A percentile compares a stretch with the other conserved stretches of the same genome.
phyloP scores from a whole-genome alignment of 92 coral and sea anemone genomes.

The Parazoanthus atlanticus region DNA sequence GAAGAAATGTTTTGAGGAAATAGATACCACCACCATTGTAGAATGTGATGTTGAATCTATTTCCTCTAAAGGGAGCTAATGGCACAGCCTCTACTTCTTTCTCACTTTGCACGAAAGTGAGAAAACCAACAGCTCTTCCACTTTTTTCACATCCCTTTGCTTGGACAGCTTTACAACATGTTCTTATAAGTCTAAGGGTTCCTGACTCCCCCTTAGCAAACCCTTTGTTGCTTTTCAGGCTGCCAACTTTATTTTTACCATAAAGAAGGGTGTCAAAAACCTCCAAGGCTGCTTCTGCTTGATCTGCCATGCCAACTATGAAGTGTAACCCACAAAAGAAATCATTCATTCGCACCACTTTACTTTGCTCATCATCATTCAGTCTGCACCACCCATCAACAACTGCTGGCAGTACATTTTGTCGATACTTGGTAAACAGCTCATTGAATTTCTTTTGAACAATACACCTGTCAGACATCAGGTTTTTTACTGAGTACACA shows the following conservation, averaged over 20 bases:
- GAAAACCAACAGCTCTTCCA: constrained; percentile 40
- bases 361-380: constrained; percentile 24
- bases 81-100: constrained; percentile 30
- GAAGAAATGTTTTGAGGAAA: constrained; percentile 30
- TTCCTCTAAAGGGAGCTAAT: constrained; percentile 41
- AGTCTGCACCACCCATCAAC: constrained; percentile 33
- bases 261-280: constrained; percentile 40
- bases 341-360: constrained; percentile 33
- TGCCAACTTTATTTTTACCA: constrained; percentile 16
- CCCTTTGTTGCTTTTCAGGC: constrained; percentile 13
- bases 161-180: constrained; percentile 47
- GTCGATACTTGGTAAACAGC: constrained; percentile 14
- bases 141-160: constrained; percentile 34
- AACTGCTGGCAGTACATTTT: constrained; percentile 23
- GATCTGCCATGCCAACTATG: constrained; percentile 33
- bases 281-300: constrained; percentile 43
- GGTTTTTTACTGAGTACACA: constrained; percentile 23
- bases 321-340: constrained; percentile 29
- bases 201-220: constrained; percentile 46
- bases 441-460: constrained; percentile 45
- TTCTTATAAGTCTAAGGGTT: constrained; percentile 41
- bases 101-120: constrained; percentile 1
- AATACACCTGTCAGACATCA: constrained; percentile 44
- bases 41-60: constrained; percentile 34
- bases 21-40: constrained; percentile 31